Evolutionary conservation across 2,888 invertebrate genomes (phyloP).

Genomic region (Drosophila melanosoma): DNA sequence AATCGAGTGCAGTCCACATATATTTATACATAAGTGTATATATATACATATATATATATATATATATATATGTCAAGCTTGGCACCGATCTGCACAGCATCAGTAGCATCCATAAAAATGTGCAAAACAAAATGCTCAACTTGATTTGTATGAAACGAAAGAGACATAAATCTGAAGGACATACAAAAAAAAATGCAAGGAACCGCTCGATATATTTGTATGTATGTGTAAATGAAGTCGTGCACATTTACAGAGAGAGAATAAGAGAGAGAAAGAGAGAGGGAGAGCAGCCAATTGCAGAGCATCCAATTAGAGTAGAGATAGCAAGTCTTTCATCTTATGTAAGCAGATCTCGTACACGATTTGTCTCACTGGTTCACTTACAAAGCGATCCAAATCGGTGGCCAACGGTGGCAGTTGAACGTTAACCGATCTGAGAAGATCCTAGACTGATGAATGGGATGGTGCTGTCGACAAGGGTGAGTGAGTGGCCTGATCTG

Average conservation of each 20-base stretch:
- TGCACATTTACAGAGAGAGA: conserved; percentile 63
- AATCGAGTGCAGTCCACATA: not conserved
- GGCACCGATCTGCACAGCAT: conserved; percentile 75
- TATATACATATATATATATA: not conserved
- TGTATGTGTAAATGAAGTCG: conserved; percentile 62
- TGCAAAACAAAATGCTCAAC: conserved; percentile 72
- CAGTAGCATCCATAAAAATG: conserved; percentile 82
- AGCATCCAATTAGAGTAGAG: conserved; percentile 54
- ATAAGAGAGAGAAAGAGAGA: conserved; percentile 32
- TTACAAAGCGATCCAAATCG: conserved; percentile 60
- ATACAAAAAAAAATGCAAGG: conserved; percentile 33
- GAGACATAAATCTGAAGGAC: conserved; percentile 62
- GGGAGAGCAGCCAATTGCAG: conserved; percentile 41
- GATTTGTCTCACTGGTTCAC: conserved; percentile 57
- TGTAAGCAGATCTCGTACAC: conserved; percentile 50
- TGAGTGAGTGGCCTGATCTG: conserved; percentile 55
- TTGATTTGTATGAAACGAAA: conserved; percentile 65
- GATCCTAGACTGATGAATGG: conserved; percentile 66
- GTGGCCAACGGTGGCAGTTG: conserved; percentile 54
- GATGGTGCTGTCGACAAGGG: conserved; percentile 65
- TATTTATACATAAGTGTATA: not conserved
- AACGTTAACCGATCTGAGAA: conserved; percentile 23
- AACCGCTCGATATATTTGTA: conserved; percentile 12
- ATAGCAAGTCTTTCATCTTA: conserved; percentile 31
- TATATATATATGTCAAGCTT: conserved; percentile 1